Base-by-base conservation (phyloP, 2,797 vertebrate species). In the Eleutherodactylus coqui region DNA sequence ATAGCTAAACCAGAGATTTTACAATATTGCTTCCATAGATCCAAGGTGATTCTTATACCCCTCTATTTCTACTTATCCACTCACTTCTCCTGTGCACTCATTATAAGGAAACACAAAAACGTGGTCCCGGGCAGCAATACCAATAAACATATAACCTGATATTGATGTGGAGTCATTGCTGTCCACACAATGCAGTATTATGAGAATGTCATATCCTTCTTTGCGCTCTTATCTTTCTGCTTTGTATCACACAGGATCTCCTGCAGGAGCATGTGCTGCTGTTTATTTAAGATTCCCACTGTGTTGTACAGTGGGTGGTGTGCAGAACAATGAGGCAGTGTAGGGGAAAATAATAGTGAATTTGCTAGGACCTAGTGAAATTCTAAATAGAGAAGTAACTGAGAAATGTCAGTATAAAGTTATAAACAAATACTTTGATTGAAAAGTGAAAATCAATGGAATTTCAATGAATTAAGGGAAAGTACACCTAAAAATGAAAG, bases 221-320 rank as follows among this genome's bases (percentile, higher is more conserved):
- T 70, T 82, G 27, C 24, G 32, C 79, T 82, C 79, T 82, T 82
- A 82, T 82, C 79, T 82, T 53, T 82, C 79, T 70, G 79, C 34
- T 82, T 82, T 82, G 62, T 64, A 82, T 82, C 79, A 82, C 64
- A 82, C 79, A 82, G 79, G 79, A 82, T 82, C 79, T 82, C 79
- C 64, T 82, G 64, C 64, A 70, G 62, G 47, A 70, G 79, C 79
- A 82, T 82, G 79, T 82, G 79, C 64, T 36, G 79, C 79, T 82
- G 79, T 70, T 82, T 82, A 82, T 82, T 70, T 82, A 53, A 70
- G 79, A 81, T 51, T 81, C 79, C 79, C 38, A 64, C 79, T 82
- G 79, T 69, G 79, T 82, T 70, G 51, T 82, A 53, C 79, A 70
- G 79, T 51, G 79, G 79, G 79, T 70, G 79, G 79, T 53, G 79